Evolutionary conservation across 2,113 vertebrate genomes (phyloP), one percentile per base, ranked within the genome.

Genomic region (Passer montanus): DNA sequence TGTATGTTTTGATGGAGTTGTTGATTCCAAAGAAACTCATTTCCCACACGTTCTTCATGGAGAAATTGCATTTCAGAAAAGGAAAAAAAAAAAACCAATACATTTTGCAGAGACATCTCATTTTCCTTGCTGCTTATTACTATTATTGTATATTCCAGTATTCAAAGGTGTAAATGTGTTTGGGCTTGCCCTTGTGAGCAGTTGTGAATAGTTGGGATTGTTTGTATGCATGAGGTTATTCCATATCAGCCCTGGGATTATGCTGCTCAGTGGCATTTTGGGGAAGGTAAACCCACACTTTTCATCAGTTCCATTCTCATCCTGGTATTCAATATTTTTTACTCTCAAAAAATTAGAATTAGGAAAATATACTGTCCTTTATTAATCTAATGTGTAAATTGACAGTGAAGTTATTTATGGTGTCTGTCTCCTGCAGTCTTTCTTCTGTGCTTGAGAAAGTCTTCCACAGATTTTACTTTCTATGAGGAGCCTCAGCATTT

Each of bases 11-110:
- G 62, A 41, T 60, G 49, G 66, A 80, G 66, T n/a, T 77, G 4
- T 47, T 69, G 47, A 28, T 93, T 70, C 60, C 31, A 74, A 27
- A 70, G 66, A 78, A 94, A 53, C 24, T 44, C 39, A 16, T 13
- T 94, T 79, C 16, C 26, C 11, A 13, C 11, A 37, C 3, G 8
- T 88, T 82, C 62, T 73, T 76, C 60, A 39, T 80, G 52, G 84
- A 92, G 62, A 79, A 87, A 23, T 92, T 70, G 74, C 52, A 64
- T 91, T 95, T 94, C 81, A 50, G 72, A 44, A 43, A 56, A 44
- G 4, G 67, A 19, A 10, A 64, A 59, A 55, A 43, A 9, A 43
- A 9, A 84, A 13, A 0, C 4, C 2, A 12, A 11, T 13, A 5
- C 43, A 18, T 85, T 74, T 92, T 89, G 23, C 84, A 87, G 62